A percentile compares a stretch with the other conserved stretches of the same genome.
Conservation (phyloP, 37 sponge, comb jelly and placozoan species). For the Spongilla lacustris region DNA sequence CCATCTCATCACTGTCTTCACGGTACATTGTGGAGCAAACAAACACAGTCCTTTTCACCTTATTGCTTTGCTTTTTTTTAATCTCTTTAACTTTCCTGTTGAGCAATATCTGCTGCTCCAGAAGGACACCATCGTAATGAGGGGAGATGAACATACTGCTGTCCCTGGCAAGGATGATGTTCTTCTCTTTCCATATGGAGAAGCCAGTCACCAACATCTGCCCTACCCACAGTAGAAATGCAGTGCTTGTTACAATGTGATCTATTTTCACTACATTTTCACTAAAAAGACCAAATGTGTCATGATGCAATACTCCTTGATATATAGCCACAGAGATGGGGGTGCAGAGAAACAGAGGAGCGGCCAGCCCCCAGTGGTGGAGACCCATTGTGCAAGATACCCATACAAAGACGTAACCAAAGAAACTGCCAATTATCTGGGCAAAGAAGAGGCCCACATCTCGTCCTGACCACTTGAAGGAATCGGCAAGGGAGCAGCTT, state of each 20-base stretch:
- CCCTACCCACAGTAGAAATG: conserved; percentile 54
- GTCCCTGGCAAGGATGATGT: conserved; percentile 70
- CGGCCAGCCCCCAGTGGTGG: conserved; percentile 29
- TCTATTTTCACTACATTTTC: too few species aligned
- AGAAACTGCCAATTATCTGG: conserved; percentile 57
- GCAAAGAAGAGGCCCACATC: conserved; percentile 12
- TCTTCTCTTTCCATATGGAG: conserved; percentile 47
- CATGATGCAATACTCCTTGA: too few species aligned
- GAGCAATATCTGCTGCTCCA: conserved; percentile 72
- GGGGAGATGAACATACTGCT: conserved; percentile 74
- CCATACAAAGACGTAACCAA: conserved; percentile 47
- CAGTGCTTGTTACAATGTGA: not conserved
- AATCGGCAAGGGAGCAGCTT: not conserved
- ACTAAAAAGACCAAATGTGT: too few species aligned
- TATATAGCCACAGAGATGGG: conserved; percentile 31
- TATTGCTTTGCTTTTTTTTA: not conserved
- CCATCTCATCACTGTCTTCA: conserved; percentile 77
- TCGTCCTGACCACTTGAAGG: conserved; percentile 11
- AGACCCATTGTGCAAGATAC: conserved; percentile 50
- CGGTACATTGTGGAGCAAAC: conserved; percentile 92
- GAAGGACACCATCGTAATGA: conserved; percentile 73
- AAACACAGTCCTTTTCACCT: conserved; percentile 43
- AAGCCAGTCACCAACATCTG: conserved; percentile 55
- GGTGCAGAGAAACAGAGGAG: conserved; percentile 63
- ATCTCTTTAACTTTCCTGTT: conserved; percentile 44